A percentile compares a stretch with the other conserved stretches of the same genome.
Conservation (phyloP, 2,113 vertebrate genomes). For the Marmota flaviventris region DNA sequence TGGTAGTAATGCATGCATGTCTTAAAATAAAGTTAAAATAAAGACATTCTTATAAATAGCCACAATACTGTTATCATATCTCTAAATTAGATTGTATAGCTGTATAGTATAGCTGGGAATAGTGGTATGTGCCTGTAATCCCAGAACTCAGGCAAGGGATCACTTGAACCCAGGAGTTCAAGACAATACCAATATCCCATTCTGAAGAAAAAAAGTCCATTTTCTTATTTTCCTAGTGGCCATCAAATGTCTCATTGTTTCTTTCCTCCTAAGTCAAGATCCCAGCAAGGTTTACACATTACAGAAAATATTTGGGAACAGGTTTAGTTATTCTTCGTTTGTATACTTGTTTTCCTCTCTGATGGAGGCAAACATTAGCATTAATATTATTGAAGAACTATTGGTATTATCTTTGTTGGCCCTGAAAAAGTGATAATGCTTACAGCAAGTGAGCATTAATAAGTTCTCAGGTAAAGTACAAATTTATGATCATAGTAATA, state of each 20-base stretch:
- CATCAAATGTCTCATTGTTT: background rate
- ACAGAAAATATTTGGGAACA: background rate
- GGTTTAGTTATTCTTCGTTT: background rate
- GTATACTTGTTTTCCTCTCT: background rate
- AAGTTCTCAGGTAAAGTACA: background rate
- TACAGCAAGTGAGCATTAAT: background rate
- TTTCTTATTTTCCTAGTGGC: background rate
- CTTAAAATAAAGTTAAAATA: background rate
- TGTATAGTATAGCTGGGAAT: too few species aligned
- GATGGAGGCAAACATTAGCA: too few species aligned
- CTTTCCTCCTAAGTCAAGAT: background rate
- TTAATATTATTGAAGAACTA: background rate
- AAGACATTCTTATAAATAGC: background rate
- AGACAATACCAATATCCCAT: background rate
- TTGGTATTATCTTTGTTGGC: background rate
- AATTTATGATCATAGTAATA: background rate
- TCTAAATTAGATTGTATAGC: background rate
- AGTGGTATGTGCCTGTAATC: background rate
- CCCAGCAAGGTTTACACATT: background rate
- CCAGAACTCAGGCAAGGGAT: background rate
- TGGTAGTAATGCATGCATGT: background rate
- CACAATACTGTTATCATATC: background rate
- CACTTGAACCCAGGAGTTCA: background rate
- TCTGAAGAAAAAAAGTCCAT: background rate
- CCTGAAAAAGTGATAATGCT: background rate